A percentile compares a stretch with the other conserved stretches of the same genome.
Evolutionary conservation across 2,888 invertebrate genomes (phyloP).

Genomic region (Amphimallon solstitiale): DNA sequence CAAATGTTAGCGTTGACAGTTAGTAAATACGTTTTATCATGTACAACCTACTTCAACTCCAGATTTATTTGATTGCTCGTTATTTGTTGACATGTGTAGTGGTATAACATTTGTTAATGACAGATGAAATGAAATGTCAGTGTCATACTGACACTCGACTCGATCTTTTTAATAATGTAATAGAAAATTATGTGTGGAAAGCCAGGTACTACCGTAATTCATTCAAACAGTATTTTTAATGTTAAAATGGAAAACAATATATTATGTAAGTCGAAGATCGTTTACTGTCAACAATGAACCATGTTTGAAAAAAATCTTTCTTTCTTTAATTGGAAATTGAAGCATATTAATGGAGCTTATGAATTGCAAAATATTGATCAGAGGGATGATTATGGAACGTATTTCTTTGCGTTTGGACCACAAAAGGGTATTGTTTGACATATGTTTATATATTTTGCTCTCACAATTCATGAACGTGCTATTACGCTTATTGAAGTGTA

Average conservation of each 20-base stretch:
- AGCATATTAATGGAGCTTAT: neutral
- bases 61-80: too few relatives aligned
- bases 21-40: too few relatives aligned
- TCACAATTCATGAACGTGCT: too few relatives aligned
- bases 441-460: too few relatives aligned
- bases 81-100: too few relatives aligned
- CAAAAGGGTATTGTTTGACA: neutral
- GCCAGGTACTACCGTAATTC: too few relatives aligned
- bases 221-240: neutral
- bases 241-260: neutral
- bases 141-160: neutral
- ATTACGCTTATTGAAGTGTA: too few relatives aligned
- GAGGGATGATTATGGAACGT: conserved; percentile 27
- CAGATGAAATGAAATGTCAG: neutral
- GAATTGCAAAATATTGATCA: neutral
- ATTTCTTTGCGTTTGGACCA: neutral
- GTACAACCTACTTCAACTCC: too few relatives aligned
- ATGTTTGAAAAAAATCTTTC: neutral
- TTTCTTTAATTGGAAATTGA: neutral
- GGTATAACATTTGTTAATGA: too few relatives aligned
- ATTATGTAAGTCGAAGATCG: neutral
- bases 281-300: too few relatives aligned
- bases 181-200: neutral
- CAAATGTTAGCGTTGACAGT: too few relatives aligned
- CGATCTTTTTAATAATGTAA: neutral